phyloP scores from a whole-genome alignment of 2,888 invertebrate species.

The Steinernema hermaphroditum region DNA sequence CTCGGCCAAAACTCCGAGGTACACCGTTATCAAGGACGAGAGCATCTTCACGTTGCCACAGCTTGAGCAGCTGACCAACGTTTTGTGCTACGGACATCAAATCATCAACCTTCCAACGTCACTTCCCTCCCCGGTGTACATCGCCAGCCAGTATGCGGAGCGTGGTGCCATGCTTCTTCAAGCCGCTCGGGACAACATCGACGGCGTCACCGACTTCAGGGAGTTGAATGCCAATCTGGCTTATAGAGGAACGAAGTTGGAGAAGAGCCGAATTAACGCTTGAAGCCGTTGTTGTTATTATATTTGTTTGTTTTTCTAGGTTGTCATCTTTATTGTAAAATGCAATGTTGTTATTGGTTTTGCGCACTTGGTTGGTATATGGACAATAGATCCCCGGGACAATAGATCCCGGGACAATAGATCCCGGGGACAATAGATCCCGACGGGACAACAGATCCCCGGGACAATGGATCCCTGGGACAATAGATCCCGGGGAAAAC shows the following conservation, averaged over 20 bases:
- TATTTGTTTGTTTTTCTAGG: no score
- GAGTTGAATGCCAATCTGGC: neutral
- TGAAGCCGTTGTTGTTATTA: no score
- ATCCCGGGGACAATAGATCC: no score
- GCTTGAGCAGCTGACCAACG: slow-evolving; percentile 44
- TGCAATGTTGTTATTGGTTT: no score
- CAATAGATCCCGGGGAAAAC: no score
- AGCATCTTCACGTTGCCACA: slow-evolving; percentile 41
- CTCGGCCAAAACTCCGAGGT: slow-evolving; percentile 48
- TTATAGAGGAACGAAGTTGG: neutral
- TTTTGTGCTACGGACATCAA: slow-evolving; percentile 33
- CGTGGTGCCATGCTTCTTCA: neutral
- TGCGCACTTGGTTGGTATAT: no score
- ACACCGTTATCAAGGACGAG: slow-evolving; percentile 51
- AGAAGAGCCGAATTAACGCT: neutral
- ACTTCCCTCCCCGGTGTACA: slow-evolving; percentile 31
- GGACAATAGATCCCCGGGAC: no score
- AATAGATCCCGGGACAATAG: no score
- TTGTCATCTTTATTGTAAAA: no score
- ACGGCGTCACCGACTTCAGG: neutral
- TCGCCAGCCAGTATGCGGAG: neutral
- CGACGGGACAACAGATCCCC: no score
- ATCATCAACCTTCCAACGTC: slow-evolving; percentile 30
- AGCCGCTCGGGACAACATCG: neutral
- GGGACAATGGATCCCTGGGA: no score